A percentile compares a stretch with the other conserved stretches of the same genome.
Evolutionary conservation across 2,888 invertebrate genomes (phyloP).

Genomic region (Dryobota labecula): DNA sequence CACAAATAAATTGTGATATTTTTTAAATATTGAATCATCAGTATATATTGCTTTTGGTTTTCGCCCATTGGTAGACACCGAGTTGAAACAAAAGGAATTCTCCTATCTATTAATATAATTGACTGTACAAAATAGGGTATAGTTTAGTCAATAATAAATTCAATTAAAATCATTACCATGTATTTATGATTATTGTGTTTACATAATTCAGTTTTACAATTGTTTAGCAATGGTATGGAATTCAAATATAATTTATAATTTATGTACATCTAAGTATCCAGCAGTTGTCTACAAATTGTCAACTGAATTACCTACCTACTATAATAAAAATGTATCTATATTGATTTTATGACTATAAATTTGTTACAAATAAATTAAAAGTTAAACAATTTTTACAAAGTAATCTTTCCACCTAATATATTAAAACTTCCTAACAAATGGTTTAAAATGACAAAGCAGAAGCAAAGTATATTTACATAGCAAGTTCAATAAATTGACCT

Average conservation of each 20-base stretch:
- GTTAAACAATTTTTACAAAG: slow-evolving; percentile 60
- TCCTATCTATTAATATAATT: slow-evolving; percentile 17
- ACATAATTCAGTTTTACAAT: slow-evolving; percentile 56
- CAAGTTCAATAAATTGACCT: slow-evolving; percentile 64
- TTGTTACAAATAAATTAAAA: slow-evolving; percentile 64
- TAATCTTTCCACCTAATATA: slow-evolving; percentile 60
- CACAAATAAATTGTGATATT: slow-evolving; percentile 21
- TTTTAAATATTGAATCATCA: neutral
- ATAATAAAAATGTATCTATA: slow-evolving; percentile 52
- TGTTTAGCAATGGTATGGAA: slow-evolving; percentile 32
- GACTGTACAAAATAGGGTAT: slow-evolving; percentile 37
- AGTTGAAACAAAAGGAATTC: slow-evolving; percentile 8
- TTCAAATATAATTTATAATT: slow-evolving; percentile 49
- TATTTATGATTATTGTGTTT: slow-evolving; percentile 52
- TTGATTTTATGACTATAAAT: slow-evolving; percentile 61
- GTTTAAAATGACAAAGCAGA: slow-evolving; percentile 63
- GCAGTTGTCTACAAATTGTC: slow-evolving; percentile 43
- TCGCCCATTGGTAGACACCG: neutral
- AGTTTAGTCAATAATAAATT: slow-evolving; percentile 41
- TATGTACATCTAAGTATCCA: slow-evolving; percentile 50
- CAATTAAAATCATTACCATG: slow-evolving; percentile 53
- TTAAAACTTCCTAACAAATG: slow-evolving; percentile 44
- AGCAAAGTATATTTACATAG: slow-evolving; percentile 63
- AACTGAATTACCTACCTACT: slow-evolving; percentile 55
- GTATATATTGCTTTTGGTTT: slow-evolving; percentile 8